phyloP scores from a whole-genome alignment of 2,113 vertebrate species.

The Litocranius walleri region DNA sequence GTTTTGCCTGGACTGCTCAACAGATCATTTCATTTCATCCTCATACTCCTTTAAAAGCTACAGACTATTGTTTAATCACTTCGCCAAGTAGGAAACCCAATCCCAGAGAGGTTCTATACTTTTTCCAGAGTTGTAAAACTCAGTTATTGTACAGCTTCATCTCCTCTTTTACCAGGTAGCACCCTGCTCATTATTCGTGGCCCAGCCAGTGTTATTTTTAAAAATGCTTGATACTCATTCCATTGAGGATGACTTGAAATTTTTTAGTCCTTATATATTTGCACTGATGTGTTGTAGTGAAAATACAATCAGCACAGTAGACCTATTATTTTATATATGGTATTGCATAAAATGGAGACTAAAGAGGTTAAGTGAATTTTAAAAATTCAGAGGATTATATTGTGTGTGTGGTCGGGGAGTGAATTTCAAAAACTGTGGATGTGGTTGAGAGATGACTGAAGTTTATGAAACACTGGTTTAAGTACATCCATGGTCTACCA shows the following conservation, averaged over 20 bases:
- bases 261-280: background rate
- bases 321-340: background rate
- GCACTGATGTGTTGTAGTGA: background rate
- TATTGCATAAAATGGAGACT: background rate
- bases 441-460: background rate
- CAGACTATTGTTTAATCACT: too few relatives aligned
- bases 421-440: background rate
- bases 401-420: background rate
- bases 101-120: background rate
- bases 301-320: background rate
- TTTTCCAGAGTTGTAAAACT: background rate
- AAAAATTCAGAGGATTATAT: background rate
- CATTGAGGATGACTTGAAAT: background rate
- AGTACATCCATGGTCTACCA: background rate
- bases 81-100: background rate
- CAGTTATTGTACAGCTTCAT: rapidly evolving
- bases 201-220: background rate
- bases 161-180: background rate
- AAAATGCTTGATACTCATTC: background rate
- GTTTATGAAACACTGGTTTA: background rate
- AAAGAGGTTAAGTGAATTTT: background rate
- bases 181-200: background rate
- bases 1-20: background rate
- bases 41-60: background rate
- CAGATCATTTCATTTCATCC: background rate